Evolutionary conservation across 2,113 vertebrate species (phyloP).

Genomic region (Lampris incognitus): DNA sequence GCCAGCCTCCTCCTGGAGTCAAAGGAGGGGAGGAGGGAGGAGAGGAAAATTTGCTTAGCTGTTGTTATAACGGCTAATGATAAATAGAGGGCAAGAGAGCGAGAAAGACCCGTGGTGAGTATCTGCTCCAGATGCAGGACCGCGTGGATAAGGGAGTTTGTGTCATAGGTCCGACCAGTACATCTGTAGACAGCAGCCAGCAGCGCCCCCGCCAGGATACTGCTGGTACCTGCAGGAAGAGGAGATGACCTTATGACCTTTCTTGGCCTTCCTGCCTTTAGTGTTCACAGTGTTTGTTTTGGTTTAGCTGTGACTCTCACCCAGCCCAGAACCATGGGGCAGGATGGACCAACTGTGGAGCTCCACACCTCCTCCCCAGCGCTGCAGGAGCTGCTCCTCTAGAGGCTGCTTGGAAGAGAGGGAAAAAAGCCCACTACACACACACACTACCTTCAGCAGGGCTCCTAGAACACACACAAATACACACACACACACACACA

Average conservation of each 20-base stretch:
- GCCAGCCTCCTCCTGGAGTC: slow-evolving; percentile 92
- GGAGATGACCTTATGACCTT: neutral
- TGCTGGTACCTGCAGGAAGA: slow-evolving; percentile 90
- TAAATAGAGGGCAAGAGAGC: neutral
- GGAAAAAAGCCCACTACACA: slow-evolving; percentile 87
- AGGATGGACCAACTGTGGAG: slow-evolving; percentile 92
- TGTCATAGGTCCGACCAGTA: slow-evolving; percentile 82
- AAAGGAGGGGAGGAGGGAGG: neutral
- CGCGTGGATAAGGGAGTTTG: slow-evolving; percentile 87
- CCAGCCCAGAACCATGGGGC: slow-evolving; percentile 93
- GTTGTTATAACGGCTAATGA: neutral
- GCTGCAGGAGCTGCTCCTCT: slow-evolving; percentile 83
- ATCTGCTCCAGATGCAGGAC: slow-evolving; percentile 95
- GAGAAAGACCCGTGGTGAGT: slow-evolving; percentile 89
- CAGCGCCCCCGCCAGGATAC: slow-evolving; percentile 92
- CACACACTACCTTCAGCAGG: slow-evolving; percentile 92
- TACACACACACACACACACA: slow-evolving; percentile 69
- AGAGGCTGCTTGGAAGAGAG: slow-evolving; percentile 81
- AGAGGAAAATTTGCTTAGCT: neutral
- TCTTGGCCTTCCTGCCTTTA: neutral
- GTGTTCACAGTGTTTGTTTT: neutral
- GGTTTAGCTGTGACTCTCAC: slow-evolving; percentile 72
- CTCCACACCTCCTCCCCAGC: slow-evolving; percentile 90
- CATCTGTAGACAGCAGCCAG: slow-evolving; percentile 87
- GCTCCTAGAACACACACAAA: slow-evolving; percentile 83